Evolutionary conservation across 2,113 vertebrate species (phyloP).

Genomic region (Phaethornis superciliosus): DNA sequence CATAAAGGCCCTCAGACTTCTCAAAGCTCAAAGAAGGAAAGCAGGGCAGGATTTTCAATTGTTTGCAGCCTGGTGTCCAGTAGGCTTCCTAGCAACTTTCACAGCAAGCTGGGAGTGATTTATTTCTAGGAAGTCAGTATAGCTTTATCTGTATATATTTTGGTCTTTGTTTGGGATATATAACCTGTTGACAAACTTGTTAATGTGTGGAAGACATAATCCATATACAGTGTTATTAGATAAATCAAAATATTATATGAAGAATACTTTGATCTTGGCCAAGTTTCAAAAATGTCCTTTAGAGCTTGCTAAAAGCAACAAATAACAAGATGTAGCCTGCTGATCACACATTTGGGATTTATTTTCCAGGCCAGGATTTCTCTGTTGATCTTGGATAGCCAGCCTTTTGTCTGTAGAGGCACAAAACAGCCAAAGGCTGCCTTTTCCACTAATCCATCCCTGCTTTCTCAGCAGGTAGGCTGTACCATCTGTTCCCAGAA

Average conservation of each 20-base stretch:
- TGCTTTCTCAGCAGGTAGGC: slow-evolving; percentile 6
- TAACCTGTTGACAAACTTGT: background rate
- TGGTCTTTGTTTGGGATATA: background rate
- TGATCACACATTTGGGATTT: background rate
- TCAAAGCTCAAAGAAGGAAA: background rate
- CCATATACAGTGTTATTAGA: background rate
- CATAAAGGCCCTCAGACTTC: background rate
- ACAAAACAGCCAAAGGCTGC: background rate
- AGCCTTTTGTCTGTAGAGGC: background rate
- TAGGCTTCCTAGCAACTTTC: background rate
- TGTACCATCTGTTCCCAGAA: slow-evolving; percentile 28
- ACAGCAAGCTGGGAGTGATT: background rate
- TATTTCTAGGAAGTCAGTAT: background rate
- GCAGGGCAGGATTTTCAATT: background rate
- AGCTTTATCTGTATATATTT: background rate
- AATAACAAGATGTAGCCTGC: slow-evolving; percentile 34
- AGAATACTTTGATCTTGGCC: background rate
- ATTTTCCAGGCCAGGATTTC: slow-evolving; percentile 37
- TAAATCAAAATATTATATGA: background rate
- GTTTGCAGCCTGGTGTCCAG: background rate
- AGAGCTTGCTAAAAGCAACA: slow-evolving; percentile 30
- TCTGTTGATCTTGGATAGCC: slow-evolving; percentile 39
- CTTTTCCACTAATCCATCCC: background rate
- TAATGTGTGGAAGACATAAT: background rate
- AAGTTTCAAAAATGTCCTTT: background rate